Conservation (phyloP, 1,140 invertebrate genomes). For the Drosophila yakuba region DNA sequence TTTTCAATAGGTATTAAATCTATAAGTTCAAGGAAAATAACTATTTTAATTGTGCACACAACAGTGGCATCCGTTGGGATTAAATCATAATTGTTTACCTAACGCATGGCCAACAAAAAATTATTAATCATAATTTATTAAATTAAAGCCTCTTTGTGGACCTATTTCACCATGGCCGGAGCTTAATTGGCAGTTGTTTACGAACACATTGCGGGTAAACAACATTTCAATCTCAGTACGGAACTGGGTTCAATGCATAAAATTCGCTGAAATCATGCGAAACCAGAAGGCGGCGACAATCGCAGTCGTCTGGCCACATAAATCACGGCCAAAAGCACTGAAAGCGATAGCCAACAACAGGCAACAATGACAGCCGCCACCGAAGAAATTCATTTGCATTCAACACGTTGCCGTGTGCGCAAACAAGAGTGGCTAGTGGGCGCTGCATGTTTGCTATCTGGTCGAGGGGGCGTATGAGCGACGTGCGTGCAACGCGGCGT, state of each 20-base stretch:
- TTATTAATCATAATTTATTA: neutral
- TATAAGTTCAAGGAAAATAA: neutral
- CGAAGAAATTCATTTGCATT: constrained; percentile 75
- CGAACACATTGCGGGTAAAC: constrained; percentile 24
- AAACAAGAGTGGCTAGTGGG: constrained; percentile 34
- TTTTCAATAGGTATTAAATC: too few relatives aligned
- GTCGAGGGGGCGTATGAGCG: constrained; percentile 48
- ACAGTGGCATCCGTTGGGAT: neutral
- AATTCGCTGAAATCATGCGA: constrained; percentile 44
- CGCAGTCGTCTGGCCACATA: constrained; percentile 34
- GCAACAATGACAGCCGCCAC: constrained; percentile 48
- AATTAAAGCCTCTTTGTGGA: neutral
- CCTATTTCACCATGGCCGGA: neutral
- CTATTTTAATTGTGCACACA: neutral
- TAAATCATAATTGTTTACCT: neutral
- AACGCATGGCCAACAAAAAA: neutral
- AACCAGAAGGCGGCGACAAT: constrained; percentile 48
- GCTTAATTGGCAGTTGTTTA: constrained; percentile 21
- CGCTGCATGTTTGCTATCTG: neutral
- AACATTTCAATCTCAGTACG: constrained; percentile 15
- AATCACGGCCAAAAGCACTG: constrained; percentile 30
- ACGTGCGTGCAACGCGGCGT: constrained; percentile 50
- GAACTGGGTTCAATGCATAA: constrained; percentile 28
- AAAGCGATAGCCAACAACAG: neutral
- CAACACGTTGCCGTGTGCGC: constrained; percentile 71